A percentile compares a stretch with the other conserved stretches of the same genome.
These are phyloP conservation scores for Atrina japonica DNA, from an alignment of 2,888 invertebrate genomes.

Conservation along the genomic window DNA sequence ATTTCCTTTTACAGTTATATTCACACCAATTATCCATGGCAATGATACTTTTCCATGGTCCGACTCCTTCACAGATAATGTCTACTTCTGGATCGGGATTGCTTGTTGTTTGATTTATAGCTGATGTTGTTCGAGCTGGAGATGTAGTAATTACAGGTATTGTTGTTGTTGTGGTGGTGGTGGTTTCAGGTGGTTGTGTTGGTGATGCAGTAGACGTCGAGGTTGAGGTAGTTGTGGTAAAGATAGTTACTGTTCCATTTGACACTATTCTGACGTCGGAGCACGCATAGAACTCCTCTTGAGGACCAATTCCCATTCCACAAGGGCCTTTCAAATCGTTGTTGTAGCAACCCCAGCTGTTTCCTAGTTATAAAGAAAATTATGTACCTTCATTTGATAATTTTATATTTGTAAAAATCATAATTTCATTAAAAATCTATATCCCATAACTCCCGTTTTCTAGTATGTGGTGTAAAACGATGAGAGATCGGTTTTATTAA, in stretches of 20 bases:
- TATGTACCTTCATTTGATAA: too few relatives aligned
- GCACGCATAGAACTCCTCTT: conserved; percentile 45
- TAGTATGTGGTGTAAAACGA: too few relatives aligned
- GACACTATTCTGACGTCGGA: conserved; percentile 33
- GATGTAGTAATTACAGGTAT: neutral
- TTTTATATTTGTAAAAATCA: too few relatives aligned
- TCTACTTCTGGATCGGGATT: conserved; percentile 6
- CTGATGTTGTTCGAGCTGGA: conserved; percentile 1
- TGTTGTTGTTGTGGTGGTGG: conserved; percentile 9
- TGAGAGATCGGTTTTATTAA: too few relatives aligned
- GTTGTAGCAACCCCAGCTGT: conserved; percentile 41
- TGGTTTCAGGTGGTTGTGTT: neutral
- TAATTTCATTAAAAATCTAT: too few relatives aligned
- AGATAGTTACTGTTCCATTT: neutral
- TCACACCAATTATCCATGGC: conserved; percentile 38
- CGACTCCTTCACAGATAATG: conserved; percentile 29
- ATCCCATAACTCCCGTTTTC: too few relatives aligned
- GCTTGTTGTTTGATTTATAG: neutral
- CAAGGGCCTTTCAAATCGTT: conserved; percentile 33
- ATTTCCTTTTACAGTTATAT: conserved; percentile 29
- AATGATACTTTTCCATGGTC: conserved; percentile 22
- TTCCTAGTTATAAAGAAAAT: conserved; percentile 25
- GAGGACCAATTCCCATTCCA: conserved; percentile 37
- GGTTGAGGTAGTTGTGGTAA: neutral
- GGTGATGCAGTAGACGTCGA: conserved; percentile 7